Conservation (phyloP, 2,797 vertebrate species). For the Brotogeris chrysoptera region DNA sequence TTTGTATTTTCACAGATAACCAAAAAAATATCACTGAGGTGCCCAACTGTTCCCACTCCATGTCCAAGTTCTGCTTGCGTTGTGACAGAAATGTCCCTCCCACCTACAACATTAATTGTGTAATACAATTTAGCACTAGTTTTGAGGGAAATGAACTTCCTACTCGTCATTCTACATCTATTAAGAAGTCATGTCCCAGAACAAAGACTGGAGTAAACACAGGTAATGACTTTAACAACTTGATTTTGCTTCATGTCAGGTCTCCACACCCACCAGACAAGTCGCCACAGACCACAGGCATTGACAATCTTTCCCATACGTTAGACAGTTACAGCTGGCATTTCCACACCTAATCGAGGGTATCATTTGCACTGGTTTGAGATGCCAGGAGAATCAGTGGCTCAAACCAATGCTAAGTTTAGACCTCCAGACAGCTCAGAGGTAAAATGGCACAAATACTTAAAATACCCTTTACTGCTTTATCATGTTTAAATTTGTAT, state of each 20-base stretch:
- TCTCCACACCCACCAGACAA: not conserved
- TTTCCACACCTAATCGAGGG: not conserved
- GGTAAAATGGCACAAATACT: not conserved
- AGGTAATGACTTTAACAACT: not conserved
- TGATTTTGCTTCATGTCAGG: not conserved
- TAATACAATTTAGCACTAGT: not conserved
- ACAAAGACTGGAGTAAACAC: not conserved
- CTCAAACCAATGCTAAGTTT: not conserved
- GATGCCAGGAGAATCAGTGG: not conserved
- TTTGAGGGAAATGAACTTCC: not conserved
- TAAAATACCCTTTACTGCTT: not conserved
- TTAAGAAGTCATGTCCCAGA: not conserved
- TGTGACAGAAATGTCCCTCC: rapidly evolving
- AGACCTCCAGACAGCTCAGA: not conserved
- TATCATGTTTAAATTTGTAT: not conserved
- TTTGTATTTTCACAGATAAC: not conserved
- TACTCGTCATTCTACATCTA: not conserved
- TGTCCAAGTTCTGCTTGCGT: not conserved
- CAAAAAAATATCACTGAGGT: not conserved
- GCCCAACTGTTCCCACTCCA: not conserved
- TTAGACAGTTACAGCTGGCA: not conserved
- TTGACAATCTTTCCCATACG: not conserved
- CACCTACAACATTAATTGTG: not conserved
- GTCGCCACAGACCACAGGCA: not conserved
- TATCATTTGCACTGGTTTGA: not conserved